Evolutionary conservation across 1,140 invertebrate genomes (phyloP).

Genomic region (Caenorhabditis briggsae): DNA sequence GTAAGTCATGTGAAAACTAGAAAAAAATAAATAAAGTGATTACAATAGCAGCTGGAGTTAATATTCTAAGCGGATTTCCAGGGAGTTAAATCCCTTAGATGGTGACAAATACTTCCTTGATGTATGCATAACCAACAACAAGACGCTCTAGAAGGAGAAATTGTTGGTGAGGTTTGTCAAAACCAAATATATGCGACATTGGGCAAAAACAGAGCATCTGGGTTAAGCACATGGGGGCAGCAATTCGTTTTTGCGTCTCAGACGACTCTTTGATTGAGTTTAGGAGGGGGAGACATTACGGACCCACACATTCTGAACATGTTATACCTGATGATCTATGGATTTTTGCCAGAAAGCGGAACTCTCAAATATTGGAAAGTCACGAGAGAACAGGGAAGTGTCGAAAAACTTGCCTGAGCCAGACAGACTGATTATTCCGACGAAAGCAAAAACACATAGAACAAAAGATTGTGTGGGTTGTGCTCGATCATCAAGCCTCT

Average conservation of each 20-base stretch:
- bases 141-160: neutral
- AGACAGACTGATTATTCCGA: slow-evolving; percentile 5
- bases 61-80: neutral
- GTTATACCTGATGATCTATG: slow-evolving; percentile 24
- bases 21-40: neutral
- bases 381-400: neutral
- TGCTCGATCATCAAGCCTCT: neutral
- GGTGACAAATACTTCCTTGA: neutral
- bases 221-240: slow-evolving; percentile 35
- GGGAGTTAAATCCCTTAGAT: neutral
- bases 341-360: neutral
- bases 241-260: slow-evolving; percentile 8
- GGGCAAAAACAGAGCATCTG: slow-evolving; percentile 53
- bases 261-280: slow-evolving; percentile 42
- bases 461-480: neutral
- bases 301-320: neutral
- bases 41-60: slow-evolving; percentile 11
- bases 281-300: neutral
- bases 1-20: neutral
- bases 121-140: slow-evolving; percentile 37
- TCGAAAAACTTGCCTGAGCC: neutral
- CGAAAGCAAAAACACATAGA: neutral
- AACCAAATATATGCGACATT: slow-evolving; percentile 54
- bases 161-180: neutral
- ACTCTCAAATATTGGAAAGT: neutral